Conservation (phyloP, 2,113 vertebrate genomes). For the Microtus pennsylvanicus region DNA sequence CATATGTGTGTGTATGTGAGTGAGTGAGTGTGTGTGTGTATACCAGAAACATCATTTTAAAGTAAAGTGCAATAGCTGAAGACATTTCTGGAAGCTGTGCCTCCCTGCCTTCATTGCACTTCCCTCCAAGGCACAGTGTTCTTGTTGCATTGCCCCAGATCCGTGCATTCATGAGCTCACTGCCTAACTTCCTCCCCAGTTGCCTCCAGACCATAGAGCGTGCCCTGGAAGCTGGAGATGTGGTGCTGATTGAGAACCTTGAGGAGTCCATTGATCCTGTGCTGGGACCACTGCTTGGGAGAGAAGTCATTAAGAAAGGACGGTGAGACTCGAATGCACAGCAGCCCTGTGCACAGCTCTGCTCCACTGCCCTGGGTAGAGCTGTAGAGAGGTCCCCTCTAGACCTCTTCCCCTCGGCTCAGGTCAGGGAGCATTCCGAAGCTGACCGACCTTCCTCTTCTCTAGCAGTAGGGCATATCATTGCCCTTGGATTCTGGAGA, state of each 20-base stretch:
- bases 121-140: not conserved
- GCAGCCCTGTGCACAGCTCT: not conserved
- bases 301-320: slow-evolving; percentile 97
- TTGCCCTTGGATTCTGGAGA: not conserved
- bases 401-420: not conserved
- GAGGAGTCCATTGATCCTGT: slow-evolving; percentile 95
- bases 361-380: rapidly evolving
- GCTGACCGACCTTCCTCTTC: not conserved
- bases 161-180: not conserved
- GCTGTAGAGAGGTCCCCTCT: not conserved
- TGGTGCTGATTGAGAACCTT: slow-evolving; percentile 95
- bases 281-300: slow-evolving; percentile 93
- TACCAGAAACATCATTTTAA: not conserved
- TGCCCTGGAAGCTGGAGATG: slow-evolving; percentile 91
- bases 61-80: not conserved
- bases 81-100: not conserved
- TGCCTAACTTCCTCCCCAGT: slow-evolving; percentile 81
- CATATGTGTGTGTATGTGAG: no score
- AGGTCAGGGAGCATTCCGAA: rapidly evolving
- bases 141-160: not conserved
- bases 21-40: no score
- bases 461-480: not conserved
- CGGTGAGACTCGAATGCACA: slow-evolving; percentile 85
- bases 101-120: not conserved
- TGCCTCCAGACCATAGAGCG: slow-evolving; percentile 93